These are phyloP conservation scores for Crotalus horridus DNA, from an alignment of 2,113 vertebrate species.

Conservation along the genomic window DNA sequence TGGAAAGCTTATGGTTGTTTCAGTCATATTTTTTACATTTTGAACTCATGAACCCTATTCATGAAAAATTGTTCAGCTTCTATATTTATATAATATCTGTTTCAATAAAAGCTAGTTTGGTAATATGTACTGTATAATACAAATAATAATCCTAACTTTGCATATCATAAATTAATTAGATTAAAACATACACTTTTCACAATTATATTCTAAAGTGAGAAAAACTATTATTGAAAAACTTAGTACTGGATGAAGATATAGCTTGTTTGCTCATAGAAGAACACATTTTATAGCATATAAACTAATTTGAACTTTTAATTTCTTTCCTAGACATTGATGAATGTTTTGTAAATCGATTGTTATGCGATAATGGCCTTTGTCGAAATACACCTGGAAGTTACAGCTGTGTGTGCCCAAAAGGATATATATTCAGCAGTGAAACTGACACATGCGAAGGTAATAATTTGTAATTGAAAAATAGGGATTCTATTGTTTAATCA, in stretches of 20 bases:
- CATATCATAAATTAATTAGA: not conserved
- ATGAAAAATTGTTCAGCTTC: not conserved
- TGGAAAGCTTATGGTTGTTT: not conserved
- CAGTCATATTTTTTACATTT: too few species aligned
- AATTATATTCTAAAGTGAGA: not conserved
- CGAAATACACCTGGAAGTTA: slow-evolving; percentile 74
- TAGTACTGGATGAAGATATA: not conserved
- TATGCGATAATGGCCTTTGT: slow-evolving; percentile 77
- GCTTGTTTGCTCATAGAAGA: not conserved
- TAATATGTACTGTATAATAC: not conserved
- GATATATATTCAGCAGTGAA: slow-evolving; percentile 70
- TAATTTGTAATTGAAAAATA: not conserved
- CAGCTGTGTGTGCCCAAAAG: slow-evolving; percentile 75
- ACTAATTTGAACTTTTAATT: fast-evolving
- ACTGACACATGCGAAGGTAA: slow-evolving; percentile 78
- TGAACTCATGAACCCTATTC: not conserved
- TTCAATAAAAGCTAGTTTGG: not conserved
- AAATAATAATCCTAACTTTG: not conserved
- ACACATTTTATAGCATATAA: not conserved
- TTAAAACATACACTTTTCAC: fast-evolving
- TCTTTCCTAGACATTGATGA: slow-evolving; percentile 72
- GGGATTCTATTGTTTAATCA: not conserved
- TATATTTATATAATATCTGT: not conserved
- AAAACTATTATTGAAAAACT: not conserved
- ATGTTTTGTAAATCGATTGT: slow-evolving; percentile 69